phyloP scores from a whole-genome alignment of 2,113 vertebrate genomes.

The Tachysurus vachellii region DNA sequence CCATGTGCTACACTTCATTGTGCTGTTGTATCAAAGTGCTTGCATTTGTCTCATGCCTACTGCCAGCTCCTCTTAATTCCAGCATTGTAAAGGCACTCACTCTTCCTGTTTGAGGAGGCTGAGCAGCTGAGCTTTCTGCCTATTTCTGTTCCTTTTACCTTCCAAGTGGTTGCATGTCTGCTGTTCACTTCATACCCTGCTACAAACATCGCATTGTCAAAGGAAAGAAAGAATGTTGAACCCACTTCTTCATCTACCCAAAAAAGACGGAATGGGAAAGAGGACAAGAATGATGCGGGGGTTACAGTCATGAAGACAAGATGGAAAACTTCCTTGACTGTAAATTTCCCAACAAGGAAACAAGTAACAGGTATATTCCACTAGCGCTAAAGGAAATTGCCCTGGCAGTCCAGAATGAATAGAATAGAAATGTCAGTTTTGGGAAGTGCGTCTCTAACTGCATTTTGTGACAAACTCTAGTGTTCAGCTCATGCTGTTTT shows the following conservation, averaged over 20 bases:
- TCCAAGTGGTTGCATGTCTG: background rate
- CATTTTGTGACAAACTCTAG: background rate
- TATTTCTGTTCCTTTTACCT: background rate
- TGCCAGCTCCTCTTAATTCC: background rate
- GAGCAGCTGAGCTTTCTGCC: background rate
- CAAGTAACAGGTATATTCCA: background rate
- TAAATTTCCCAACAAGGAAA: background rate
- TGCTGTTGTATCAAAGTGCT: background rate
- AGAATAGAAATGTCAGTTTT: background rate
- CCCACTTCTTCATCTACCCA: background rate
- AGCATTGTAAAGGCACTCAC: background rate
- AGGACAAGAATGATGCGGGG: background rate
- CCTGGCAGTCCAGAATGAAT: background rate
- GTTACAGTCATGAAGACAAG: no score
- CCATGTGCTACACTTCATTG: background rate
- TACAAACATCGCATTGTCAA: background rate
- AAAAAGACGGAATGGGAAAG: background rate
- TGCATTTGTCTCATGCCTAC: slow-evolving; percentile 10
- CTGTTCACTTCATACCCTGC: background rate
- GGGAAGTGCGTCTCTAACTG: background rate
- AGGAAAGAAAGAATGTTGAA: background rate
- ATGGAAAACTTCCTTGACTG: background rate
- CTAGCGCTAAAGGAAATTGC: background rate
- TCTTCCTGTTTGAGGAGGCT: slow-evolving; percentile 2
- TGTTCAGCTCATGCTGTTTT: background rate